Evolutionary conservation across 2,888 invertebrate genomes (phyloP), one percentile per base, ranked within the genome.

Genomic region (Eupithecia exiguata): DNA sequence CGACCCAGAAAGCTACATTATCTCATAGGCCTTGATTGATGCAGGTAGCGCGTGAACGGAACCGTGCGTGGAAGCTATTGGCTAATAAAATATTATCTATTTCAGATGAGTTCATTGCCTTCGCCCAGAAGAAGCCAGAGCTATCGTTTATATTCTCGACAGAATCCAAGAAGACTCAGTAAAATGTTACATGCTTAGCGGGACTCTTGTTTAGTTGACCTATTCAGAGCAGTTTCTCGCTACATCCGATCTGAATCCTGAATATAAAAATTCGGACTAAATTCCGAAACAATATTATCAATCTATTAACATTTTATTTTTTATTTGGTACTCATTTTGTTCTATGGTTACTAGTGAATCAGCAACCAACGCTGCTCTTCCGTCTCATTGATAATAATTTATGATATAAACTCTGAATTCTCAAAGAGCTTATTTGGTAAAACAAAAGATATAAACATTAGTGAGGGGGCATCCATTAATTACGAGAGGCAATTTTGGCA

Each of bases 91-190:
- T 35, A 18, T 62, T 68, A 4, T 43, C 1, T 53, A 18, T 83
- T 83, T 4, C 93, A 96, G 96, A 96, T 81, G 95, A 96, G 76
- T 96, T 96, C 83, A 86, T 95, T 43, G 87, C 89, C 5, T 96
- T 93, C 82, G 95, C 96, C 0, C 93, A 95, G 82, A 95, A 95
- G 84, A 95, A 95, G 80, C 84, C 95, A 0, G 96, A 96, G 77
- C 95, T 95, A 78, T 87, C 95, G 3, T 95, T 95, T 83, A 84
- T 96, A 36, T 96, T 96, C 88, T 72, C 88, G 18, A 82, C 46
- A 68, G 75, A 72, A 88, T 2, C 88, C 82, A 94, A 94, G 69
- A 95, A 95, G 80, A 46, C 84, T 0, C 94, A 94, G 87, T 94
- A 93, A 94, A 9, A 25, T 25, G 25, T 14, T 12, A 25, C 14